A percentile compares a stretch with the other conserved stretches of the same genome.
phyloP scores from a whole-genome alignment of 2,888 invertebrate species.

The Ormyrus nitidulus region DNA sequence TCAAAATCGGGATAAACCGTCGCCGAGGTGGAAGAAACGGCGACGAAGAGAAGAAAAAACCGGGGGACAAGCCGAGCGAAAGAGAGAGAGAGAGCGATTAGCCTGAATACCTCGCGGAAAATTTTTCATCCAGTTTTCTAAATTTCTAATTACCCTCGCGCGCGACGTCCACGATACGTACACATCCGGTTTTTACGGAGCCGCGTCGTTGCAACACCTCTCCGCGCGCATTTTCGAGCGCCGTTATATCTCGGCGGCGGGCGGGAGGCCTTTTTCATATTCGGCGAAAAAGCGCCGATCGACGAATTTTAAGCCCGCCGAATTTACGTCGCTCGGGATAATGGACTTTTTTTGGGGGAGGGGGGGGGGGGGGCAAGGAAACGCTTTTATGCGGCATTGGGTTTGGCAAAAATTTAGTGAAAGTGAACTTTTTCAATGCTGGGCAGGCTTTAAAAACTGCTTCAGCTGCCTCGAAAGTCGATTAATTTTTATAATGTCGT shows the following conservation, averaged over 20 bases:
- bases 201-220: slow-evolving; percentile 15
- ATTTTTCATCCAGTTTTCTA: slow-evolving; percentile 50
- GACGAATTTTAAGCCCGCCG: too few relatives aligned
- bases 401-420: too few relatives aligned
- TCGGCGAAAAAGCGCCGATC: too few relatives aligned
- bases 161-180: not conserved
- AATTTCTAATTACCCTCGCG: slow-evolving; percentile 52
- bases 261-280: too few relatives aligned
- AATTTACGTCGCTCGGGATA: too few relatives aligned
- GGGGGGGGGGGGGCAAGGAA: too few relatives aligned
- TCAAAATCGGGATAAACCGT: not conserved
- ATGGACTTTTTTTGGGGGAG: too few relatives aligned
- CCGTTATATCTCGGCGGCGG: slow-evolving; percentile 1
- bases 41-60: not conserved
- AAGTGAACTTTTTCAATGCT: too few relatives aligned
- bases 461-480: too few relatives aligned
- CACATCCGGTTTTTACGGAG: slow-evolving; percentile 45
- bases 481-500: too few relatives aligned
- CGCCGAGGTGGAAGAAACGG: not conserved
- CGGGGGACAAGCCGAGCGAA: not conserved
- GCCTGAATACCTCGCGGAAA: slow-evolving; percentile 45
- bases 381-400: too few relatives aligned
- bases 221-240: not conserved
- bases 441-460: too few relatives aligned
- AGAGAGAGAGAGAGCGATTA: slow-evolving; percentile 22